Percentiles rank a stretch among this genome's conserved stretches.
phyloP scores from a whole-genome alignment of 2,113 vertebrate genomes.

The Uria aalge region DNA sequence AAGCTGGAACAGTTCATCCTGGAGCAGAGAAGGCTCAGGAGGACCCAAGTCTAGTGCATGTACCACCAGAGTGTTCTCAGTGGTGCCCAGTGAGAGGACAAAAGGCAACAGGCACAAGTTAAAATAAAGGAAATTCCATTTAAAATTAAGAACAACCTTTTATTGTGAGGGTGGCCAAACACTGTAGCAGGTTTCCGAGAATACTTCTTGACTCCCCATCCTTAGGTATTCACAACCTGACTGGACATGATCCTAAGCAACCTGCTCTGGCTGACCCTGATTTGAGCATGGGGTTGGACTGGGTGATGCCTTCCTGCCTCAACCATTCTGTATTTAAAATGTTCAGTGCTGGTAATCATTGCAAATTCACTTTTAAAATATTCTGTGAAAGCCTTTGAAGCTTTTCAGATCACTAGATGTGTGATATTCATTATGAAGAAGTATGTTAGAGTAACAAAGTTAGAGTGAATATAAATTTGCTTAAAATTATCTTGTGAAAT shows the following conservation, averaged over 20 bases:
- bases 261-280: background rate
- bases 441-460: background rate
- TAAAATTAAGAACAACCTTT: background rate
- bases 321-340: background rate
- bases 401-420: background rate
- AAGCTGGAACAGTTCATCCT: background rate
- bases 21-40: background rate
- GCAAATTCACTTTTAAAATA: background rate
- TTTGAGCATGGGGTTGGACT: background rate
- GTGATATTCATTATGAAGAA: background rate
- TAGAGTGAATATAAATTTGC: background rate
- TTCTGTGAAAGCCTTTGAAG: background rate
- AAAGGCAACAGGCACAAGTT: background rate
- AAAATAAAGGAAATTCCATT: background rate
- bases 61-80: background rate
- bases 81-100: background rate
- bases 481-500: conserved; percentile 6
- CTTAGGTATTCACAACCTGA: background rate
- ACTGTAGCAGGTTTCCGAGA: background rate
- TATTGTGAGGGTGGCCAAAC: background rate
- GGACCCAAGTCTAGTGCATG: background rate
- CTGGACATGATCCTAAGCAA: background rate
- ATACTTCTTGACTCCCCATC: background rate
- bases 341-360: background rate
- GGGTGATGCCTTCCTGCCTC: background rate